Conservation (phyloP, 2,113 vertebrate species). For the Oreochromis tanganicae region DNA sequence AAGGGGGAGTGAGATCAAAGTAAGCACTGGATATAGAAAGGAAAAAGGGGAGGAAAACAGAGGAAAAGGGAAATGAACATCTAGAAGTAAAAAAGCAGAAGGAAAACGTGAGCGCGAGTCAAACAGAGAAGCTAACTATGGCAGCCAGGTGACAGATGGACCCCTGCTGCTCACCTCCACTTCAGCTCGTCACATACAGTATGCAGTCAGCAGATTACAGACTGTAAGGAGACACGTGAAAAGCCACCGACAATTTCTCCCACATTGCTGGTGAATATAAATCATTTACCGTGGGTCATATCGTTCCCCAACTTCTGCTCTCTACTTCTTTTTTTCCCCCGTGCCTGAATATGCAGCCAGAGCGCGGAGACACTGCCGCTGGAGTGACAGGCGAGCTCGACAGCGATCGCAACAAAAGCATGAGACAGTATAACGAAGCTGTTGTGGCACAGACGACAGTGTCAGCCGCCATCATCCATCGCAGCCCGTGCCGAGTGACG, state of each 20-base stretch:
- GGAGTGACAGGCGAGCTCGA: background rate
- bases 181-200: background rate
- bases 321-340: background rate
- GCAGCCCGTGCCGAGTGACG: background rate
- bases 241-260: background rate
- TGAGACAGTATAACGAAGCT: background rate
- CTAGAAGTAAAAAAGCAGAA: background rate
- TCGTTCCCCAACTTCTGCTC: background rate
- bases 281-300: slow-evolving; percentile 12
- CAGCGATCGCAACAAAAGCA: background rate
- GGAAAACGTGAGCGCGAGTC: background rate
- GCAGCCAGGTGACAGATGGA: background rate
- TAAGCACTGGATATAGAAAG: background rate
- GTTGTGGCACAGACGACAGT: background rate
- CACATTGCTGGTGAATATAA: slow-evolving; percentile 23
- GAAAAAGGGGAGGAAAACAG: background rate
- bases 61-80: background rate
- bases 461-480: background rate
- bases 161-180: background rate
- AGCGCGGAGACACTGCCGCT: background rate
- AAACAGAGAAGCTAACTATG: background rate
- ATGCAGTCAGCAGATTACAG: slow-evolving; percentile 5
- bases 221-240: background rate
- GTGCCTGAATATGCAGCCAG: slow-evolving; percentile 9
- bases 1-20: slow-evolving; percentile 12